Evolutionary conservation across 1,140 invertebrate species (phyloP), one percentile per base, ranked within the genome.

Genomic region (Cotesia vestalis): DNA sequence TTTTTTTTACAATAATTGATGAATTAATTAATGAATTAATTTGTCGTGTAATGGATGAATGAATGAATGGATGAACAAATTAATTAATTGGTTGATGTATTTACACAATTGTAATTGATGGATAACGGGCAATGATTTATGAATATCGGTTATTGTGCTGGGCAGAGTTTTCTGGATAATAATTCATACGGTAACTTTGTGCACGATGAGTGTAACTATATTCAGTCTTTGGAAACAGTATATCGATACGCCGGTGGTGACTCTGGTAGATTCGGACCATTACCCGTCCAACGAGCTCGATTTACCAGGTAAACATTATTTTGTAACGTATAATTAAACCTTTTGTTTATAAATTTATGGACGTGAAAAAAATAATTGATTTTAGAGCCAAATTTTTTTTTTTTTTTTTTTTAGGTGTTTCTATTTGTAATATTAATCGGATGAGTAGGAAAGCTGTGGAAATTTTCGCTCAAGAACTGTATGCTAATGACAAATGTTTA

Each of bases 401-500:
- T 17, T 1, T 17, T 17, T 73, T 17, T 61, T 76, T 78, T 79
- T 40, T 61, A 83, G 82, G 68, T 1, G 71, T 82, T 12, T 70
- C 81, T 1, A 76, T 83, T 35, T 83, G 82, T 61, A 78, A 73
- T 36, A 71, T 82, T 53, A 83, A 83, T 36, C 75, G 79, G 57
- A 81, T 83, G 72, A 83, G 81, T 72, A 62, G 67, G 0, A 73
- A 66, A 71, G 72, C 78, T 11, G 80, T 75, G 0, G 36, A 40
- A 20, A 63, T 76, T 35, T 63, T 83, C 35, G 79, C 79, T 1
- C 51, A 34, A 62, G 59, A 75, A 75, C 73, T 83, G 82, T 17
- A 17, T 17, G 17, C 1, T 17, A 17, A 17, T 17, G 0, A 17
- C 17, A 17, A 17, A 17, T 17, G 17, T 17, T 17, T 17, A 17